Percentiles rank a stretch among this genome's conserved stretches.
Conservation (phyloP, 1,140 invertebrate species). For the Drosophila carrolli region DNA sequence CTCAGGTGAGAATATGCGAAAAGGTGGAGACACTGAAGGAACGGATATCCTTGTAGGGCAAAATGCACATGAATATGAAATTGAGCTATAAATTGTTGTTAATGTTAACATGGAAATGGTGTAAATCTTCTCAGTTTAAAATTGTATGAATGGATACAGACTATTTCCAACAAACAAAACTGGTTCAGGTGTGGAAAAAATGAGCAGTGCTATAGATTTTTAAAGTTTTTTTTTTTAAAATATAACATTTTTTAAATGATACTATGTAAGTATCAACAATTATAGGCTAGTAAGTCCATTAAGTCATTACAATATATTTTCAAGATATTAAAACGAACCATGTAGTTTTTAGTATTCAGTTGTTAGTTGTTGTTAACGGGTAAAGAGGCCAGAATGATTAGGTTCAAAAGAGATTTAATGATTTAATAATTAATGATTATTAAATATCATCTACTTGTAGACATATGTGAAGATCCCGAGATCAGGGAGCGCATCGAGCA, state of each 20-base stretch:
- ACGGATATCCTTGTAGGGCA: not conserved
- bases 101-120: constrained; percentile 1
- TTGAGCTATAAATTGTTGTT: constrained; percentile 27
- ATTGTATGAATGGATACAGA: not conserved
- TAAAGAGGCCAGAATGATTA: no score
- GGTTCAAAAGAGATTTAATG: no score
- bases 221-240: no score
- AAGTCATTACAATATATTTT: no score
- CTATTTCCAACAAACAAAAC: not conserved
- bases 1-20: constrained; percentile 89
- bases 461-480: constrained; percentile 98
- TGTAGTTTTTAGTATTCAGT: no score
- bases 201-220: no score
- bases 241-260: no score
- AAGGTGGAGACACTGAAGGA: not conserved
- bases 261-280: no score
- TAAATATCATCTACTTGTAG: constrained; percentile 84
- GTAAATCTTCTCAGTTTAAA: not conserved
- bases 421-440: no score
- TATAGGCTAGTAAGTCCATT: no score
- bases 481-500: constrained; percentile 95
- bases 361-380: no score
- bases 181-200: not conserved
- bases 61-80: constrained; percentile 25
- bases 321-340: no score